Evolutionary conservation across 1,140 invertebrate genomes (phyloP).

Genomic region (Micrasema minimum): DNA sequence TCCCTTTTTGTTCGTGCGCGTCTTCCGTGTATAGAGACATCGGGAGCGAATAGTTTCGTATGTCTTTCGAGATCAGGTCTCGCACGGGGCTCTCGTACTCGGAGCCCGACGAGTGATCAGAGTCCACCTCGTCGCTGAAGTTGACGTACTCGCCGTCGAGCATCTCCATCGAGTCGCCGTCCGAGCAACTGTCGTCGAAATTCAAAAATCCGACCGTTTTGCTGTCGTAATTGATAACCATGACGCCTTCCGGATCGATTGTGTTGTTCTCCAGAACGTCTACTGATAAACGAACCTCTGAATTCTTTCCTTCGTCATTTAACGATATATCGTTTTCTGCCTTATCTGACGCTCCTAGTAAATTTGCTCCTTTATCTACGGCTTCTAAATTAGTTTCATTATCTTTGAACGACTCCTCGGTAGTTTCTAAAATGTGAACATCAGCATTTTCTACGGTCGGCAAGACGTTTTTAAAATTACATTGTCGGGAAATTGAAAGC

Average conservation of each 20-base stretch:
- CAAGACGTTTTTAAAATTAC: no score
- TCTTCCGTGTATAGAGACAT: constrained; percentile 59
- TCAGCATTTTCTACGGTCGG: neutral
- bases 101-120: constrained; percentile 48
- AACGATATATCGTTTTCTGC: neutral
- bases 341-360: neutral
- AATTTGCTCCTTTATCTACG: no score
- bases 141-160: constrained; percentile 59
- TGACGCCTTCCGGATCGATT: no score
- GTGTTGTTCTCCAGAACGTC: neutral
- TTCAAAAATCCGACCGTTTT: no score
- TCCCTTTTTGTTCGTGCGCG: neutral
- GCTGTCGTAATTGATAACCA: no score
- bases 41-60: constrained; percentile 63
- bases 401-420: neutral
- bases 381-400: neutral
- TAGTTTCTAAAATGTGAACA: neutral
- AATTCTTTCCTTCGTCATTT: neutral
- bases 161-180: constrained; percentile 22
- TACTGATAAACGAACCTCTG: neutral
- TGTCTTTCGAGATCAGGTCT: constrained; percentile 63
- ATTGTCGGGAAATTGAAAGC: no score
- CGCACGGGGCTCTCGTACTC: constrained; percentile 63
- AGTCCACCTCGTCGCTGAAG: constrained; percentile 60
- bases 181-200: constrained; percentile 49